Percentiles rank a stretch among this genome's conserved stretches.
Conservation (phyloP, 2,113 vertebrate genomes). For the Prinia subflava region DNA sequence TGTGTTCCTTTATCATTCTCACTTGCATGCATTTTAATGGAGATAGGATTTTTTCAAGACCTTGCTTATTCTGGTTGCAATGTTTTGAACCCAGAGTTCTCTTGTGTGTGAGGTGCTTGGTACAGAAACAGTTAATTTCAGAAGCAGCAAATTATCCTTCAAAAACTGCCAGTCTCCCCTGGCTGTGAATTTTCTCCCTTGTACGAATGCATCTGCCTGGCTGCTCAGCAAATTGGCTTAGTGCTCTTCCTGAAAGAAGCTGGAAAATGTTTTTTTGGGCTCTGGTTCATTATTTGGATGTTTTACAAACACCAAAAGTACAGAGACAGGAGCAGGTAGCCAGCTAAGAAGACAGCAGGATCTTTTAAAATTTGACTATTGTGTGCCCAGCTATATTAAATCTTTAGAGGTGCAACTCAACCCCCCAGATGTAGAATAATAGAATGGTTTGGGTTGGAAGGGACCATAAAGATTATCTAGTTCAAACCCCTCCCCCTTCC, state of each 20-base stretch:
- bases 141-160: neutral
- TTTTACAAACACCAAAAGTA: neutral
- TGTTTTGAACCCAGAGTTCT: neutral
- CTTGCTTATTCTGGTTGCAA: neutral
- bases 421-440: too few species aligned
- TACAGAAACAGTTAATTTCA: neutral
- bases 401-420: neutral
- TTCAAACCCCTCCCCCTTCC: neutral
- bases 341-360: neutral
- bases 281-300: neutral
- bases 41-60: neutral
- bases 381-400: neutral
- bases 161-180: neutral
- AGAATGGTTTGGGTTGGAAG: neutral
- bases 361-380: neutral
- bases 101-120: neutral
- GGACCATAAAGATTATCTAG: neutral
- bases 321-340: neutral
- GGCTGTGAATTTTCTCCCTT: neutral
- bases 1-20: neutral
- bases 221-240: neutral
- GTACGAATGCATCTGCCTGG: neutral
- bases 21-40: neutral
- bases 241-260: neutral
- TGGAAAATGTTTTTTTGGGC: neutral